phyloP scores from a whole-genome alignment of 2,113 vertebrate species.

The Isurus oxyrinchus region DNA sequence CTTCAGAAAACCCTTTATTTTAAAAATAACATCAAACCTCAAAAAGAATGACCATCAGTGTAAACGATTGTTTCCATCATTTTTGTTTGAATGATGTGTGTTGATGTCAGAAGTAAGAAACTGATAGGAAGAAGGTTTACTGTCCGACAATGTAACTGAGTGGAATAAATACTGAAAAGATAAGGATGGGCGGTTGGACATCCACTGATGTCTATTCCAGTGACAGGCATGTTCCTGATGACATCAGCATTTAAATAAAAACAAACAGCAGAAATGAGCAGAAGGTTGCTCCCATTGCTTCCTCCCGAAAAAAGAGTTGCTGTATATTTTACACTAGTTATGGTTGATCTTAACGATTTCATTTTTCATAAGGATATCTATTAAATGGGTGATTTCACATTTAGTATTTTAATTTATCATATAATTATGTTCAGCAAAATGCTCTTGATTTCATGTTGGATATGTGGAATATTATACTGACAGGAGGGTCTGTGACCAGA shows the following conservation, averaged over 20 bases:
- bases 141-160: too few species aligned
- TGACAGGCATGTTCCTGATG: neutral
- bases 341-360: neutral
- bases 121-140: neutral
- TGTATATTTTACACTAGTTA: neutral
- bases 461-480: neutral
- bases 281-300: neutral
- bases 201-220: neutral
- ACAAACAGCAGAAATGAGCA: neutral
- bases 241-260: neutral
- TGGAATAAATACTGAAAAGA: neutral
- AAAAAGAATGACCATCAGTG: neutral
- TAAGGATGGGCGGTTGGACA: neutral
- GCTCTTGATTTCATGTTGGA: neutral
- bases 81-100: slow-evolving; percentile 10
- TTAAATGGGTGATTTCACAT: neutral
- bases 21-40: neutral
- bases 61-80: neutral
- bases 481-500: neutral
- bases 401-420: neutral
- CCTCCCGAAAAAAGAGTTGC: neutral
- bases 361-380: neutral
- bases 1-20: neutral
- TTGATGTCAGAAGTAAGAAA: neutral
- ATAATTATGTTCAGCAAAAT: neutral